Evolutionary conservation across 2,797 vertebrate genomes (phyloP).

Genomic region (Chanos chanos): DNA sequence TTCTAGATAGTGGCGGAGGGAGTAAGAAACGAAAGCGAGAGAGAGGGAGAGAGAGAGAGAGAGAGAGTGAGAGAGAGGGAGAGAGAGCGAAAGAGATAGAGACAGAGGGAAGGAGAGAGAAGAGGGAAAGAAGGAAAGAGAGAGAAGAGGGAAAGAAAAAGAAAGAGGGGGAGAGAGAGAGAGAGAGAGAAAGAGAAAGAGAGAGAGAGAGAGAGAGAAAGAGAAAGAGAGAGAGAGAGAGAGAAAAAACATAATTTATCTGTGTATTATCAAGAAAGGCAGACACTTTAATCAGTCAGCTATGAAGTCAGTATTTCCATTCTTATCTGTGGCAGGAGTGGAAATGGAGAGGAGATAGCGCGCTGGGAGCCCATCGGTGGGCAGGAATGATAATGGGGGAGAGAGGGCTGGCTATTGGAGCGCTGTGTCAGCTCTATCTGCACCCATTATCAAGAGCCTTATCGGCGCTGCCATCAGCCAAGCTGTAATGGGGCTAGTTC

Average conservation of each 20-base stretch:
- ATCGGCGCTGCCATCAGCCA: constrained; percentile 91
- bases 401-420: constrained; percentile 87
- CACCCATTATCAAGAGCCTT: constrained; percentile 92
- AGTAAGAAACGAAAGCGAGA: no score
- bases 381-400: constrained; percentile 96
- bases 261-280: constrained; percentile 99
- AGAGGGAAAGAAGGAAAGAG: not conserved
- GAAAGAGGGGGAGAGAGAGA: not conserved
- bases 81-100: constrained; percentile 25
- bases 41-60: not conserved
- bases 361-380: constrained; percentile 90
- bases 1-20: constrained; percentile 47
- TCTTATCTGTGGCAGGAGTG: constrained; percentile 99
- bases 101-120: not conserved
- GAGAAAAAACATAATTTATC: constrained; percentile 99
- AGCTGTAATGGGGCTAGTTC: constrained; percentile 99
- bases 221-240: constrained; percentile 33
- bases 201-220: constrained; percentile 31
- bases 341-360: constrained; percentile 99
- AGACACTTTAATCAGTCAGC: constrained; percentile 99
- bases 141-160: not conserved
- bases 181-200: constrained; percentile 26
- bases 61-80: not conserved
- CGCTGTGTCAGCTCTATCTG: constrained; percentile 89
- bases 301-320: constrained; percentile 99